Evolutionary conservation across 1,140 invertebrate species (phyloP).

Genomic region (Atta cephalotes): DNA sequence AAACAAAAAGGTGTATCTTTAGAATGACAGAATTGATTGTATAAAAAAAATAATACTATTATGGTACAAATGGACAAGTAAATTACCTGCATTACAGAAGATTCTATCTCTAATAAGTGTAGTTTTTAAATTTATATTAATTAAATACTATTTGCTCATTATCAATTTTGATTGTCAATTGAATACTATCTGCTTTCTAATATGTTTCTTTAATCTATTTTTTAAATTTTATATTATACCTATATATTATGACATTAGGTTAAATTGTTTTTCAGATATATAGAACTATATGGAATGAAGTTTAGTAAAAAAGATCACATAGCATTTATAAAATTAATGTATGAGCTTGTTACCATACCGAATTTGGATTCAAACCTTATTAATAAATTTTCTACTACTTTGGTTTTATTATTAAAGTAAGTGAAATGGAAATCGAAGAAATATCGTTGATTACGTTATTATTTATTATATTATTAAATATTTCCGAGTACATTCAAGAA

Average conservation of each 20-base stretch:
- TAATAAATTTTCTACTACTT: constrained; percentile 89
- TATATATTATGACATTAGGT: not conserved
- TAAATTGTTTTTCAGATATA: constrained; percentile 89
- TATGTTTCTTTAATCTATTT: too few species aligned
- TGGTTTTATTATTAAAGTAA: constrained; percentile 87
- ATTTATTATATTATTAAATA: not conserved
- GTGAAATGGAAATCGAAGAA: constrained; percentile 59
- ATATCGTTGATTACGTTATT: not conserved
- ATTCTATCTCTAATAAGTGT: too few species aligned
- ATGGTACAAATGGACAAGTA: too few species aligned
- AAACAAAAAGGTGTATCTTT: too few species aligned
- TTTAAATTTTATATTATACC: not conserved
- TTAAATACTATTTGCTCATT: too few species aligned
- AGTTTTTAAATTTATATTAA: too few species aligned
- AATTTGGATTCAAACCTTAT: constrained; percentile 92
- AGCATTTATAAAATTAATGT: constrained; percentile 93
- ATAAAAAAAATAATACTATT: too few species aligned
- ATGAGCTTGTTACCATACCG: constrained; percentile 92
- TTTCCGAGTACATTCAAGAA: not conserved
- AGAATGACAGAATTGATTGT: too few species aligned
- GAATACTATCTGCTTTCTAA: too few species aligned
- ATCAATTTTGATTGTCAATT: too few species aligned
- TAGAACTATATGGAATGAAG: constrained; percentile 93
- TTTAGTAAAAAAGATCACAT: constrained; percentile 97
- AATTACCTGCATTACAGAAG: too few species aligned